phyloP scores from a whole-genome alignment of 2,113 vertebrate genomes.

The Mohoua ochrocephala region DNA sequence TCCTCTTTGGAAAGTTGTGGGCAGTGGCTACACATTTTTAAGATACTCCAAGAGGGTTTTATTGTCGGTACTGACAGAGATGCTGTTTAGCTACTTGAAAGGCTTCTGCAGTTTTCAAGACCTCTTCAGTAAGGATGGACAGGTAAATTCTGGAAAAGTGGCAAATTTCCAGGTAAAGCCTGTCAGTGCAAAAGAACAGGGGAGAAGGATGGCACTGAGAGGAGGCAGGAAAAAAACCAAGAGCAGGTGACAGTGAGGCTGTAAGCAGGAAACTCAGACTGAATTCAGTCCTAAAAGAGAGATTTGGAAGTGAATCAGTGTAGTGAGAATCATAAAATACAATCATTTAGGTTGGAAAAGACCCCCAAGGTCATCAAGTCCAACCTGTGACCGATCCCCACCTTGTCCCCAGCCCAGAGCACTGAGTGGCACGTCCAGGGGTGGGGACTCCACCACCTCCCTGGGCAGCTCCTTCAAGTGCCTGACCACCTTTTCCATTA shows the following conservation, averaged over 20 bases:
- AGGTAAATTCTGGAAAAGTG: background rate
- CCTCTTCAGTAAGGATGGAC: background rate
- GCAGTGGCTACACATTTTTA: background rate
- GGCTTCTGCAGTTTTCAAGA: background rate
- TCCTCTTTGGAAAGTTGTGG: background rate
- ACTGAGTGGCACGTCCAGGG: rapidly evolving
- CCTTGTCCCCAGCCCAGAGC: background rate
- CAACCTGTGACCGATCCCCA: rapidly evolving
- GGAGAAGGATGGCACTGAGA: background rate
- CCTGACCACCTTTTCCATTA: background rate
- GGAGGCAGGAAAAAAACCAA: background rate
- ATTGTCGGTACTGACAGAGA: background rate
- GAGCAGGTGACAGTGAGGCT: background rate
- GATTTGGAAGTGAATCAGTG: background rate
- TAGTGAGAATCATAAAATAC: background rate
- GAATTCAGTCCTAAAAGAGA: background rate
- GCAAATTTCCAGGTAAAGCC: background rate
- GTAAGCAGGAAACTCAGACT: background rate
- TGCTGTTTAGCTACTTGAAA: background rate
- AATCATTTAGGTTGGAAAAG: background rate
- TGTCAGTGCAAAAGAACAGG: background rate
- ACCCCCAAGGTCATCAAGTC: rapidly evolving
- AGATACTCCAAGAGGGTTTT: background rate
- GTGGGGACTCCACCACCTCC: background rate
- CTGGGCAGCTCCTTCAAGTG: background rate